Percentiles rank a stretch among this genome's conserved stretches.
Conservation (phyloP, 2,113 vertebrate species). For the Pelecanus crispus region DNA sequence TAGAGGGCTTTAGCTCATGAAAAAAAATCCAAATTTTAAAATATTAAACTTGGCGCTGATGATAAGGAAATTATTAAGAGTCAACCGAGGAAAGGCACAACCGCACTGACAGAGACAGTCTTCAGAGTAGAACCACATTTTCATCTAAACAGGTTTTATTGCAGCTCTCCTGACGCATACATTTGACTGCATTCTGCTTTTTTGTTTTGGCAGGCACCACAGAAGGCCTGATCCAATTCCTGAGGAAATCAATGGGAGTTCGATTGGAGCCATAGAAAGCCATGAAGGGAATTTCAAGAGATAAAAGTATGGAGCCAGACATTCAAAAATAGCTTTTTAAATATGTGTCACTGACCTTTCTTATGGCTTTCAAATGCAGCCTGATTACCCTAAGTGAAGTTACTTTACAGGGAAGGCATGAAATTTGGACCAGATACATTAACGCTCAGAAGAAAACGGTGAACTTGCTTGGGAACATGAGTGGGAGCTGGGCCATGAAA, state of each 20-base stretch:
- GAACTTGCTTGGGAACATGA: neutral
- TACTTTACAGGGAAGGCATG: neutral
- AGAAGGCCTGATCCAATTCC: neutral
- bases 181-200: neutral
- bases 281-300: slow-evolving; percentile 1
- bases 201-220: slow-evolving; percentile 6
- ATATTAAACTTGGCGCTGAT: slow-evolving; percentile 12
- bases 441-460: neutral
- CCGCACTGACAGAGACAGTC: neutral
- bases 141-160: slow-evolving; percentile 34
- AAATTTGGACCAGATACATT: neutral
- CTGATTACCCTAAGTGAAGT: neutral
- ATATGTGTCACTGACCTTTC: neutral
- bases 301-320: neutral
- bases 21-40: neutral
- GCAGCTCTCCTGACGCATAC: neutral
- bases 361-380: slow-evolving; percentile 1
- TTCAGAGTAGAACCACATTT: slow-evolving; percentile 44
- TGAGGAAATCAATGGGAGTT: slow-evolving; percentile 17
- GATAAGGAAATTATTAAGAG: slow-evolving; percentile 31
- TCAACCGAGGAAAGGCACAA: slow-evolving; percentile 9
- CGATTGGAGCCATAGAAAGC: slow-evolving; percentile 8
- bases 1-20: neutral
- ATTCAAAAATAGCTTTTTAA: neutral
- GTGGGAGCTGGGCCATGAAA: neutral